Base-by-base conservation (phyloP, 2,888 invertebrate genomes). In the Plutella xylostella region DNA sequence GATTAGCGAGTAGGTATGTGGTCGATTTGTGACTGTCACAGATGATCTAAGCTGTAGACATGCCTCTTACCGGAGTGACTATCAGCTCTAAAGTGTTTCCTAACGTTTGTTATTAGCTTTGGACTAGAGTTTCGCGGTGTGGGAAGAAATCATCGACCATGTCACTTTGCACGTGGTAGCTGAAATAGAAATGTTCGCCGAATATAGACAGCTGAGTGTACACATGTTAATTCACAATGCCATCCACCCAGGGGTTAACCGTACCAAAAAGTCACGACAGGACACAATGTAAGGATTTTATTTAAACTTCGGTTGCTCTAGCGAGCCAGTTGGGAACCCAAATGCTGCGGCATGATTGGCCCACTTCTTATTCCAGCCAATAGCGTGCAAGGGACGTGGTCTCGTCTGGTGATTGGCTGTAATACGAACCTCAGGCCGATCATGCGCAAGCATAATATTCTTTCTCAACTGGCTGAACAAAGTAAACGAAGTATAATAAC, bases 101-200 rank as follows among this genome's bases (percentile, higher is more conserved):
- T n/a, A n/a, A n/a, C n/a, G n/a, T n/a, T n/a, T n/a, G n/a, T n/a
- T n/a, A n/a, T n/a, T n/a, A n/a, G n/a, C n/a, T n/a, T n/a, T n/a
- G n/a, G n/a, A n/a, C n/a, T n/a, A n/a, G n/a, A n/a, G n/a, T n/a
- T 74, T 76, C 71, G 63, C 68, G 57, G 66, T 71, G 74, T 60
- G 94, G 94, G 87, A 95, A 95, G 82, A 94, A 90, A 85, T 94
- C 94, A 90, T 94, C 93, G 86, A 94, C 93, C 86, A 92, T 91
- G 88, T 91, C 88, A 87, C 93, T 92, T 87, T 94, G 94, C 87
- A 93, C 92, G 86, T 91, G 87, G 89, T 94, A 95, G 87, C 94
- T 94, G 92, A 82, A 92, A 91, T 88, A 88, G 87, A 85, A 89
- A 86, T 78, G 68, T 65, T 58, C 55, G 60, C 59, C 50, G 63